These are phyloP conservation scores for Xanthostigma xanthostigma DNA, from an alignment of 2,888 invertebrate species.

Conservation along the genomic window DNA sequence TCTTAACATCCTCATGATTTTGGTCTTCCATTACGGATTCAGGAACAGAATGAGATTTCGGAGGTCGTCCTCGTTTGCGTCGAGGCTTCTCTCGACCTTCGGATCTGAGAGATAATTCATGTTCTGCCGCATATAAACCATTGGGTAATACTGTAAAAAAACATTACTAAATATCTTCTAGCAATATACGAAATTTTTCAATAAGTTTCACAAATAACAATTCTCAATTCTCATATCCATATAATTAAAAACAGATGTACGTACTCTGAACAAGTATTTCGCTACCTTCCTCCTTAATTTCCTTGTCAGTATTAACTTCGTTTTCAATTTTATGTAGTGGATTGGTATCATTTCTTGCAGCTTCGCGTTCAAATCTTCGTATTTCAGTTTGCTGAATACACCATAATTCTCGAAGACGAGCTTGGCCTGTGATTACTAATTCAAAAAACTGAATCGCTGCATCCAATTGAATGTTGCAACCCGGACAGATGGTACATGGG, in stretches of 20 bases:
- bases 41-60: conserved; percentile 32
- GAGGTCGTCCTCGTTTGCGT: conserved; percentile 54
- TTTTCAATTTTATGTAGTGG: conserved; percentile 23
- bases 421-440: conserved; percentile 54
- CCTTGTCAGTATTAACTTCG: conserved; percentile 26
- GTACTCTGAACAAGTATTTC: conserved; percentile 37
- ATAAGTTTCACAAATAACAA: neutral
- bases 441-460: conserved; percentile 60
- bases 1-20: conserved; percentile 15
- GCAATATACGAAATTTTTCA: neutral
- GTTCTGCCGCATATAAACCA: conserved; percentile 46
- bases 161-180: neutral
- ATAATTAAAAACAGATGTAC: neutral
- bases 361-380: conserved; percentile 21
- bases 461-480: conserved; percentile 60
- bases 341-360: neutral
- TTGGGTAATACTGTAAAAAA: conserved; percentile 37
- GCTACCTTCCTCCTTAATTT: conserved; percentile 26
- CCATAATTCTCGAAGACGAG: conserved; percentile 34
- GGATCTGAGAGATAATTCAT: conserved; percentile 45
- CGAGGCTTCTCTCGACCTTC: conserved; percentile 50
- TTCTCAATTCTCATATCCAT: neutral
- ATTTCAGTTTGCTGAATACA: conserved; percentile 29
- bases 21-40: conserved; percentile 14
- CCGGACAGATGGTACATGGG: conserved; percentile 59